Conservation (phyloP, 92 coral and sea anemone species). For the Epizoanthus scotinus region DNA sequence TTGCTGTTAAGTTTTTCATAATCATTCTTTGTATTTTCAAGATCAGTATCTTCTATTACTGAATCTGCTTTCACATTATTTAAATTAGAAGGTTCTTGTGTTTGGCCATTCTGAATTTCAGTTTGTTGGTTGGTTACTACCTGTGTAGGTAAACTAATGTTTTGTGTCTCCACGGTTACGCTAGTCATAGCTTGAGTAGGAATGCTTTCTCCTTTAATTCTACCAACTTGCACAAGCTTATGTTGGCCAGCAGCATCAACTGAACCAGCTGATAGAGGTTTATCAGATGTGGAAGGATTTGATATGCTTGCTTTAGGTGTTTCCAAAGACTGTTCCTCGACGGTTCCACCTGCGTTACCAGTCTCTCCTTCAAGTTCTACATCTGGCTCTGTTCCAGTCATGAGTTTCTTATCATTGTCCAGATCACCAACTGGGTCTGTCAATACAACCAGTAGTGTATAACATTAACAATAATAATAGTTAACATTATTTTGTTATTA, state of each 20-base stretch:
- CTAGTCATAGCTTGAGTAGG: background rate
- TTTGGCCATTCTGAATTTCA: background rate
- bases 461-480: too few relatives aligned
- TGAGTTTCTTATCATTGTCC: slow-evolving; percentile 18
- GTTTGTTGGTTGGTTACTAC: background rate
- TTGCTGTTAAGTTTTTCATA: background rate
- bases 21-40: background rate
- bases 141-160: background rate
- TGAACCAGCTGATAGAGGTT: background rate
- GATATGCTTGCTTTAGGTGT: background rate
- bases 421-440: slow-evolving; percentile 33
- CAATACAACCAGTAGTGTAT: background rate
- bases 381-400: slow-evolving; percentile 3
- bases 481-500: too few relatives aligned
- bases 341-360: slow-evolving; percentile 16
- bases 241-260: background rate
- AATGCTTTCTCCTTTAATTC: background rate
- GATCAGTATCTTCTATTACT: background rate
- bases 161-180: background rate
- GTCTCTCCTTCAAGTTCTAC: slow-evolving; percentile 23
- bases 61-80: background rate
- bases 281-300: background rate
- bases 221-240: background rate
- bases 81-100: background rate
- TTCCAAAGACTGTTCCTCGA: background rate